phyloP scores from a whole-genome alignment of 2,113 vertebrate species.

The Daboia siamensis region DNA sequence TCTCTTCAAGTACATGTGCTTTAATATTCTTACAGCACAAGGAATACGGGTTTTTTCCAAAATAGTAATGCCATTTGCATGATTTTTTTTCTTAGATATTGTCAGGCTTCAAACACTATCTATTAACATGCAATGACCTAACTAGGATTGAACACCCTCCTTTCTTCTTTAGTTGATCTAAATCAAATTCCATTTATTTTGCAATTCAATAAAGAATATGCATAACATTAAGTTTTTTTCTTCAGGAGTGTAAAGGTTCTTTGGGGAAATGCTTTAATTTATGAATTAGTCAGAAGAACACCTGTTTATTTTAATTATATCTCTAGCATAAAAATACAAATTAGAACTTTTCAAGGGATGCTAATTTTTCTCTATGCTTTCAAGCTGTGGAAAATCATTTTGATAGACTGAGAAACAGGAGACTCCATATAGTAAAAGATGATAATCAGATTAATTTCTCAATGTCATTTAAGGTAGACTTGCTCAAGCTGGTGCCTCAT shows the following conservation, averaged over 20 bases:
- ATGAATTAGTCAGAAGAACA: slow-evolving; percentile 51
- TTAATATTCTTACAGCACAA: background rate
- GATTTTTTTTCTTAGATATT: slow-evolving; percentile 10
- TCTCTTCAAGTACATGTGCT: background rate
- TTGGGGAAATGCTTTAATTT: slow-evolving; percentile 62
- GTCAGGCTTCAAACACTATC: slow-evolving; percentile 4
- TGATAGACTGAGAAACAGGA: slow-evolving; percentile 26
- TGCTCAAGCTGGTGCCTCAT: background rate
- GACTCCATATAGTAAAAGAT: background rate
- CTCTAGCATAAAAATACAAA: slow-evolving; percentile 46
- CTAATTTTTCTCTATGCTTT: background rate
- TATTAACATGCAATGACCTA: slow-evolving; percentile 5
- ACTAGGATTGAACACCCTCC: background rate
- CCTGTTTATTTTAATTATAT: slow-evolving; percentile 49
- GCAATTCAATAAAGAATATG: slow-evolving; percentile 55
- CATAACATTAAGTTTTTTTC: slow-evolving; percentile 58
- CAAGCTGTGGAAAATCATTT: background rate
- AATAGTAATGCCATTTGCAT: slow-evolving; percentile 26
- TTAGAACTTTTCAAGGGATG: slow-evolving; percentile 25
- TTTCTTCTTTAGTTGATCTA: slow-evolving; percentile 27
- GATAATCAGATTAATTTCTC: background rate
- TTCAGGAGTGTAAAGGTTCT: slow-evolving; percentile 41
- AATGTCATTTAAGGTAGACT: background rate
- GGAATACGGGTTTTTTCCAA: slow-evolving; percentile 3
- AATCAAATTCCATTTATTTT: slow-evolving; percentile 38